Evolutionary conservation across 2,113 vertebrate genomes (phyloP).

Genomic region (Gallinago media): DNA sequence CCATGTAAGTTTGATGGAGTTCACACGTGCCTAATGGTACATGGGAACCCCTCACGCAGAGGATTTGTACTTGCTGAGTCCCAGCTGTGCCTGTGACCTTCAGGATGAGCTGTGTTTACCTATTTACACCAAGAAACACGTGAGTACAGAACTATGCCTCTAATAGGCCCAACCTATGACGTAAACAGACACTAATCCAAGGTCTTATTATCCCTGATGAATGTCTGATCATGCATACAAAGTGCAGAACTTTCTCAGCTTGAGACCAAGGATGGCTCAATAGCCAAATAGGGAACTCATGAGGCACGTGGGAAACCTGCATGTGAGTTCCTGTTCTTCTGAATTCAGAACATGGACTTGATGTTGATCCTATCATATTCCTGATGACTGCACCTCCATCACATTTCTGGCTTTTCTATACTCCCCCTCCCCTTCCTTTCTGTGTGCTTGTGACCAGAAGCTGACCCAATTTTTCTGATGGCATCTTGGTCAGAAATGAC

Average conservation of each 20-base stretch:
- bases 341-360: neutral
- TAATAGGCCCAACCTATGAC: neutral
- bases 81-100: neutral
- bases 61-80: neutral
- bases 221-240: neutral
- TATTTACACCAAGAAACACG: neutral
- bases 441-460: neutral
- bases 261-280: neutral
- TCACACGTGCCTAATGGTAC: neutral
- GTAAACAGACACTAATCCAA: neutral
- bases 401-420: neutral
- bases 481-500: slow-evolving; percentile 14
- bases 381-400: neutral
- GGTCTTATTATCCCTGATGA: neutral
- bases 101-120: neutral
- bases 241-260: neutral
- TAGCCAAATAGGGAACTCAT: neutral
- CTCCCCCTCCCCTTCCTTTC: neutral
- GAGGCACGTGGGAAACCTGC: neutral
- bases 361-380: neutral
- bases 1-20: neutral
- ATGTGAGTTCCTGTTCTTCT: neutral
- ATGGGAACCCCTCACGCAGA: neutral
- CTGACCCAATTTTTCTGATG: slow-evolving; percentile 3
- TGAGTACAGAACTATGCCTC: neutral